Evolutionary conservation across 1,140 invertebrate genomes (phyloP), one percentile per base, ranked within the genome.

Genomic region (Cherax quadricarinatus): DNA sequence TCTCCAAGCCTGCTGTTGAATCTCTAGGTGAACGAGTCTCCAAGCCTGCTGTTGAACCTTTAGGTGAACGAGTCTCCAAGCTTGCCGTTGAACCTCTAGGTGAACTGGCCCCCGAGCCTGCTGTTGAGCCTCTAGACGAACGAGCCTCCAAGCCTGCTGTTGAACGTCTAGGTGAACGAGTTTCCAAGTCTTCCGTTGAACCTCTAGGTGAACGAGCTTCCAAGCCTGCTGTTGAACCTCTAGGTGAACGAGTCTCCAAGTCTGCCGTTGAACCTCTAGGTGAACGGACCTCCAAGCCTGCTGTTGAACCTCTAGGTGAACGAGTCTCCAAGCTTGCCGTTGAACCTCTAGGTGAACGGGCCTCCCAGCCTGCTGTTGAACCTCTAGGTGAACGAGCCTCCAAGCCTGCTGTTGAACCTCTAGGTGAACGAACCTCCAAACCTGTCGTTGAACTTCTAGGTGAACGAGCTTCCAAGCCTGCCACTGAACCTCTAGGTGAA

Each of bases 91-190:
- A 86, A 24, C 66, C 66, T 73, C 66, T 86, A 3, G 62, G 84
- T 51, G 84, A 86, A 75, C 7, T 62, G 48, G 57, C 41, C 16
- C 49, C 70, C 84, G 75, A 53, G 3, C 84, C 66, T 73, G 84
- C 84, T 12, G 62, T 73, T 73, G 84, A 86, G 1, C 62, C 84
- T 66, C 84, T 86, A 21, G 84, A 66, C 75, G 84, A 86, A 18
- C 41, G 66, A 73, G 60, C 4, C 48, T 86, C 84, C 62, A 86
- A 66, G 5, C 48, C 84, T 86, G 48, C 84, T 12, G 62, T 73
- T 49, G 84, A 86, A 24, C 84, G 41, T 73, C 84, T 86, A 12
- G 84, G 70, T 51, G 84, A 86, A 75, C 49, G 84, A 12, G 82
- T 30, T 57, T 84, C 82, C n/a, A 84, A 21, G 53, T 51, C 81